Evolutionary conservation across 2,797 vertebrate species (phyloP).

Genomic region (Microctenopoma lineatum): DNA sequence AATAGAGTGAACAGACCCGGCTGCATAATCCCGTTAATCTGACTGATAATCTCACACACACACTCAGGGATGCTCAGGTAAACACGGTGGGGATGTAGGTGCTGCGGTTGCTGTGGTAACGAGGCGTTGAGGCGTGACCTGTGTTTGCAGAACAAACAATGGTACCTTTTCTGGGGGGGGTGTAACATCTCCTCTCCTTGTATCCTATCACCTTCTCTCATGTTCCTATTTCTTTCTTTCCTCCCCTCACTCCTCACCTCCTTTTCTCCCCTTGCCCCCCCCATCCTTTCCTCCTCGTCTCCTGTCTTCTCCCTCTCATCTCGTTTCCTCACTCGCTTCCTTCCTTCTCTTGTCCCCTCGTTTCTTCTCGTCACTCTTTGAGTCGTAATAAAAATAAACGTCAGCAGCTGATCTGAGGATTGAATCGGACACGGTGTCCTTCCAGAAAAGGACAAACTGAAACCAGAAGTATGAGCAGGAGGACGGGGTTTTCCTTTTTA

Average conservation of each 20-base stretch:
- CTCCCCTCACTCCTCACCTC: no score
- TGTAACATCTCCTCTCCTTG: background rate
- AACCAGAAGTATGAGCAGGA: no score
- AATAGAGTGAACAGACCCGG: slow-evolving; percentile 50
- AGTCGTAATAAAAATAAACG: no score
- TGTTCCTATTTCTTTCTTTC: no score
- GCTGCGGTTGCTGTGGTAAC: background rate
- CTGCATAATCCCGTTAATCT: slow-evolving; percentile 74
- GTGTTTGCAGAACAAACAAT: background rate
- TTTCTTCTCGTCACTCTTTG: no score
- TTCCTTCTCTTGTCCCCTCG: no score
- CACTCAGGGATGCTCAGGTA: slow-evolving; percentile 6
- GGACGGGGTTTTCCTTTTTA: no score
- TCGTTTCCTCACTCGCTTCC: background rate
- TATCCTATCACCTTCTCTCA: background rate
- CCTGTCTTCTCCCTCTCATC: background rate
- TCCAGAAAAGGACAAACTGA: no score
- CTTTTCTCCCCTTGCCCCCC: no score
- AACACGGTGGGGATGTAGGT: background rate
- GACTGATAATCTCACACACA: slow-evolving; percentile 68
- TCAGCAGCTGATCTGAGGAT: no score
- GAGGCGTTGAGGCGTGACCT: background rate
- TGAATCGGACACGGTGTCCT: no score
- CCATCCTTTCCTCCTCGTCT: background rate
- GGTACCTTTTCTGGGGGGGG: background rate